phyloP scores from a whole-genome alignment of 30 jellyfish, hydroid and myxozoan genomes.

The Clytia hemisphaerica region DNA sequence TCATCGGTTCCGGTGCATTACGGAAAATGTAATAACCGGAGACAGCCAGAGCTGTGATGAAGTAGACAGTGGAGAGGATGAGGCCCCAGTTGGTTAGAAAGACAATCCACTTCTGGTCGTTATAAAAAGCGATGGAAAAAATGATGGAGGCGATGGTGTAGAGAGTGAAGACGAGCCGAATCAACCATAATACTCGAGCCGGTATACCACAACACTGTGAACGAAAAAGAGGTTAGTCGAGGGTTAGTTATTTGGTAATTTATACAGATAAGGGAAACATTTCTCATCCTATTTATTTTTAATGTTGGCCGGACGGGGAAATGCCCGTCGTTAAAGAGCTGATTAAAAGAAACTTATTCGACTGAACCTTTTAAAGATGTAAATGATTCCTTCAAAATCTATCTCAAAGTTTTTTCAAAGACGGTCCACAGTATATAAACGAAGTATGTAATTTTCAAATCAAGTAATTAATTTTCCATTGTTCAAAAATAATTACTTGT shows the following conservation, averaged over 20 bases:
- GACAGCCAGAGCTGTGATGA: neutral
- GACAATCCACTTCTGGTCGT: neutral
- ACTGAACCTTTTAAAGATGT: no score
- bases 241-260: neutral
- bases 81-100: conserved; percentile 9
- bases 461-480: no score
- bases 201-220: conserved; percentile 5
- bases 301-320: no score
- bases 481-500: no score
- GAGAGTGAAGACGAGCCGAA: neutral
- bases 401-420: no score
- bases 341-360: no score
- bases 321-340: no score
- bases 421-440: no score
- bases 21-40: neutral
- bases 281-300: no score
- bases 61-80: neutral
- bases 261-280: neutral
- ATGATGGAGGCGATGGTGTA: neutral
- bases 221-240: neutral
- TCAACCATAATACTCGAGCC: neutral
- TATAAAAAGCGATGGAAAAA: conserved; percentile 1
- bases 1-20: neutral
- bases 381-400: no score
- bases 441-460: no score